Evolutionary conservation across 2,888 invertebrate genomes (phyloP).

Genomic region (Tubulanus polymorphus): DNA sequence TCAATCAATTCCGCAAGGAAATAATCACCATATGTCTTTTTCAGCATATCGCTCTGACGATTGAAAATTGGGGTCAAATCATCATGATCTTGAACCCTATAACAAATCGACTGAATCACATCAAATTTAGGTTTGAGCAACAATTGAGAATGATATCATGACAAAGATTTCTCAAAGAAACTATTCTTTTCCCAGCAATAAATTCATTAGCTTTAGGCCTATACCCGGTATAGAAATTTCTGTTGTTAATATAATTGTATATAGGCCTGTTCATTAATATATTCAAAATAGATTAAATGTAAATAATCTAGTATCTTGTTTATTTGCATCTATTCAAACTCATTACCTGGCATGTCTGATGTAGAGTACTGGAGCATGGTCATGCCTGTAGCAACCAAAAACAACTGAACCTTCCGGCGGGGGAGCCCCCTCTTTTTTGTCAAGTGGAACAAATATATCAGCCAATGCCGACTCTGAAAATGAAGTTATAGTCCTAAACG

Average conservation of each 20-base stretch:
- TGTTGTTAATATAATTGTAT: background rate
- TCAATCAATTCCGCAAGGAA: conserved; percentile 54
- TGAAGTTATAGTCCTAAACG: no score
- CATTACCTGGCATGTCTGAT: conserved; percentile 47
- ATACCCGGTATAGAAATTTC: no score
- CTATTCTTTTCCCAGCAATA: no score
- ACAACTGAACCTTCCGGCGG: conserved; percentile 24
- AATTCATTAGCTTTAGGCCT: no score
- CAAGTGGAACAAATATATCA: conserved; percentile 36
- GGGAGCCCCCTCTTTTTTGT: conserved; percentile 19
- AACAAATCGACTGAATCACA: no score
- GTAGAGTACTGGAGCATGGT: conserved; percentile 49
- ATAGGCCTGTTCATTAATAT: background rate
- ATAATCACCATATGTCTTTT: conserved; percentile 50
- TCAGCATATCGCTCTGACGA: conserved; percentile 49
- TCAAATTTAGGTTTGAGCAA: no score
- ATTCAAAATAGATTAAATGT: background rate
- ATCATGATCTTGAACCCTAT: conserved; percentile 53
- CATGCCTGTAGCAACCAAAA: conserved; percentile 45
- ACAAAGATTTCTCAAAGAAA: no score
- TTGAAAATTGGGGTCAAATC: conserved; percentile 54
- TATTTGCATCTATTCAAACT: no score
- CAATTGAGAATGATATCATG: no score
- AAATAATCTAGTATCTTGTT: background rate
- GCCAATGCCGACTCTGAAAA: conserved; percentile 32